Conservation (phyloP, 2,113 vertebrate species). For the Mus pahari region DNA sequence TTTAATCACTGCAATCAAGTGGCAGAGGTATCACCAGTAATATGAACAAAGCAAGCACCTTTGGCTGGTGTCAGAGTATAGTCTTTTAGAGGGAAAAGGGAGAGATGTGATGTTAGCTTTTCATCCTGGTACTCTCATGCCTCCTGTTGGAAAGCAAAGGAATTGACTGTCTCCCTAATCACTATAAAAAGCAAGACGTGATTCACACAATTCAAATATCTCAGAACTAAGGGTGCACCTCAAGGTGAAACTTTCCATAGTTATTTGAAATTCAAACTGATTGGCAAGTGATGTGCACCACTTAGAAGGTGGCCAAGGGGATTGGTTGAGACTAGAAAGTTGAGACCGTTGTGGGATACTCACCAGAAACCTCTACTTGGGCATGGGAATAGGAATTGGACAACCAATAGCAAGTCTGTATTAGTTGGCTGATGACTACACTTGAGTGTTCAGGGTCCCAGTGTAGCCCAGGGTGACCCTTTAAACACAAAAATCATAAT, state of each 20-base stretch:
- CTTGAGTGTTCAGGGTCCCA: not conserved
- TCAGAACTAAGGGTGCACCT: not conserved
- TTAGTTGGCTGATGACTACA: not conserved
- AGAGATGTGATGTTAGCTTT: not conserved
- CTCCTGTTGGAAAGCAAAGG: conserved; percentile 30
- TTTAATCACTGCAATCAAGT: not conserved
- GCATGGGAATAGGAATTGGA: not conserved
- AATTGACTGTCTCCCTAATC: not conserved
- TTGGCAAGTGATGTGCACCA: not conserved
- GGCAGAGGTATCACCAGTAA: not conserved
- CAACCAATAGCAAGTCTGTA: not conserved
- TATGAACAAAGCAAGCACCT: not conserved
- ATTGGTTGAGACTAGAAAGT: not conserved
- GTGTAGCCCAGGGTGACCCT: not conserved
- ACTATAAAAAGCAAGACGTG: not conserved
- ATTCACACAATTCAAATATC: not conserved
- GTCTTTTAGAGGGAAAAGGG: not conserved
- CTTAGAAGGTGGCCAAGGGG: not conserved
- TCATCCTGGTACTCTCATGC: not conserved
- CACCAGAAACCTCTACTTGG: not conserved
- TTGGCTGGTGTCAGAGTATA: not conserved
- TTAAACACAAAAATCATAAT: not conserved
- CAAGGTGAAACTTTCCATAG: not conserved
- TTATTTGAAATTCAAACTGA: not conserved
- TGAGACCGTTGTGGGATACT: not conserved